Evolutionary conservation across 2,888 invertebrate genomes (phyloP), one percentile per base, ranked within the genome.

Genomic region (Macroteleia sp.): DNA sequence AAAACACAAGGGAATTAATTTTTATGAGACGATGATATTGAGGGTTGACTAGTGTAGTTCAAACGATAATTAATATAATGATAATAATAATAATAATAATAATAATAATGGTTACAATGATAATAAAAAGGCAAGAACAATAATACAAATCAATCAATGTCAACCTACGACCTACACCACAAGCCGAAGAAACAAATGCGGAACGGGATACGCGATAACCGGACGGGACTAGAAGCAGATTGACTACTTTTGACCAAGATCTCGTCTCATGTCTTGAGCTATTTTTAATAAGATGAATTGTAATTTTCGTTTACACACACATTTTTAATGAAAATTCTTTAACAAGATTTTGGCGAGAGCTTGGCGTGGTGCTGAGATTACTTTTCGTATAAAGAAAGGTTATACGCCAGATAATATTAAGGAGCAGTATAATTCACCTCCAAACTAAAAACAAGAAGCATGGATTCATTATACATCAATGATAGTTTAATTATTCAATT

Each of bases 161-260:
- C 83, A 85, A 84, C 87, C 86, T 89, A 89, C 87, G 74, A 84
- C 88, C 89, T 89, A 89, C 88, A 86, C 85, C 87, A 88, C 83
- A 90, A 89, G 87, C 85, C 83, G 85, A 84, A 87, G 82, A 86
- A 87, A 87, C 77, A 83, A 77, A 83, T 84, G 25, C 6, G 83
- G 82, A 85, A 83, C 75, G 79, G 79, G 79, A 81, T 75, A 36
- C 83, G 85, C 85, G 85, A 77, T 81, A 86, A 77, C 79, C 78
- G 82, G 80, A 81, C 71, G 70, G 83, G 83, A 84, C 82, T 82
- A 80, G 81, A 88, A 88, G 88, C 88, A 67, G 86, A 85, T 82
- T 86, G 82, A 82, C 81, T 84, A 82, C 81, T 80, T 61, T 61
- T 57, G 42, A 75, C 80, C 75, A 77, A 80, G 70, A 62, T 81